Conservation (phyloP, 1,140 invertebrate species). For the Hyposmocoma kahamanoa region DNA sequence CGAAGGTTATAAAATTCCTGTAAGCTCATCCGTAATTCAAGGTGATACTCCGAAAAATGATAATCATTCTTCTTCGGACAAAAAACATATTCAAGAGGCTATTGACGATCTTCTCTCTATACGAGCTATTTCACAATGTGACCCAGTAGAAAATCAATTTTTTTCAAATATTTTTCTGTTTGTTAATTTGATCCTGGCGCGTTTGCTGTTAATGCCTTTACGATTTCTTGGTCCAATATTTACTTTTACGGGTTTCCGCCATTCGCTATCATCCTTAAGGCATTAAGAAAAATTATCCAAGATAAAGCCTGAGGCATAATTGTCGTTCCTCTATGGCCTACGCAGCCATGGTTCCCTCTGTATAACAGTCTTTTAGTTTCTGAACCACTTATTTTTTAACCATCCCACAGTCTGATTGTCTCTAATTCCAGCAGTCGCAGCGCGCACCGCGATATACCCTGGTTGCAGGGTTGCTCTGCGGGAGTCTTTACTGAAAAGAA, state of each 20-base stretch:
- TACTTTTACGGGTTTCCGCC: conserved; percentile 9
- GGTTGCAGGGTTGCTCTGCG: conserved; percentile 6
- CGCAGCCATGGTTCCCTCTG: conserved; percentile 6
- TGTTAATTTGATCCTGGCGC: conserved; percentile 8
- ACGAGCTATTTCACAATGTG: conserved; percentile 7
- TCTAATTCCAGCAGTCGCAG: neutral
- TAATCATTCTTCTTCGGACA: neutral
- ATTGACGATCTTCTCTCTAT: conserved; percentile 5
- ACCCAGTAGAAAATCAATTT: conserved; percentile 12
- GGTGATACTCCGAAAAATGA: neutral
- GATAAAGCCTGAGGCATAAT: neutral
- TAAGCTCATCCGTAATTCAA: neutral
- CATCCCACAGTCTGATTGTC: neutral
- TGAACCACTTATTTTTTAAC: neutral
- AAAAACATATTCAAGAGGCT: neutral
- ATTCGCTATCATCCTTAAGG: conserved; percentile 1
- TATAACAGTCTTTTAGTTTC: neutral
- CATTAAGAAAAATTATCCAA: neutral
- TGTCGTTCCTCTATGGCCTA: conserved; percentile 4
- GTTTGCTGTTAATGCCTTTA: conserved; percentile 5
- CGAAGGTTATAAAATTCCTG: conserved; percentile 5
- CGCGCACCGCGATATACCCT: conserved; percentile 3
- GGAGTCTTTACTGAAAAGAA: conserved; percentile 3
- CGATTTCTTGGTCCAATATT: neutral
- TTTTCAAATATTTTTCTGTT: conserved; percentile 14